Evolutionary conservation across 2,113 vertebrate species (phyloP).

Genomic region (Nannobrachium achirus): DNA sequence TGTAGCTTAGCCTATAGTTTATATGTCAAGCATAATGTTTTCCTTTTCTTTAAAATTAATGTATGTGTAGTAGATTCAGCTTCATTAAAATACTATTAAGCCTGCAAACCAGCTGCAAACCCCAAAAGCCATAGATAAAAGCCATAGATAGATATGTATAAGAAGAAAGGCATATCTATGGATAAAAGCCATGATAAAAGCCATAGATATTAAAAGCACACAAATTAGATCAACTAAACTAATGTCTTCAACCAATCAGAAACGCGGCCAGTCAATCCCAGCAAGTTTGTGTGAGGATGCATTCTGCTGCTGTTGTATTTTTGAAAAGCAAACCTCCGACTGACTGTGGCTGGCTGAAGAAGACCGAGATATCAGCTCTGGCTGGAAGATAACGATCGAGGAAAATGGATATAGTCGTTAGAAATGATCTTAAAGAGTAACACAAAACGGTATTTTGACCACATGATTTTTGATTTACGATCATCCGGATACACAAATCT

Average conservation of each 20-base stretch:
- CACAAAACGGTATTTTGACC: neutral
- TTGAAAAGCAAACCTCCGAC: neutral
- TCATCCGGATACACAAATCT: neutral
- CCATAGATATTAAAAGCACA: no score
- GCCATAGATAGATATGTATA: no score
- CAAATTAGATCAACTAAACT: slow-evolving; percentile 38
- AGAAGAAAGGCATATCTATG: no score
- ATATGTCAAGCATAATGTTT: neutral
- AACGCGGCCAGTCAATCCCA: neutral
- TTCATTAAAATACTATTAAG: neutral
- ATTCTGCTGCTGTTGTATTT: neutral
- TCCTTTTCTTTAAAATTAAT: neutral
- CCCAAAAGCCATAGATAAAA: neutral
- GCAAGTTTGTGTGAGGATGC: slow-evolving; percentile 61
- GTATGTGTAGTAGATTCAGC: neutral
- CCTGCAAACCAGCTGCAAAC: neutral
- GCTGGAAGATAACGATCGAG: neutral
- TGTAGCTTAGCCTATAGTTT: neutral
- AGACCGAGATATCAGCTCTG: neutral
- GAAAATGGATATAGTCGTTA: neutral
- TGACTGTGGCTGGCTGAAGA: neutral
- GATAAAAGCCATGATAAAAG: no score
- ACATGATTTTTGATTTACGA: slow-evolving; percentile 6
- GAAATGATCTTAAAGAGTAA: neutral
- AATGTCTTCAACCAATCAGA: slow-evolving; percentile 59